Percentiles rank a stretch among this genome's conserved stretches.
phyloP scores from a whole-genome alignment of 37 sponge, comb jelly and placozoan species.

The Cliona cf. orientalis region DNA sequence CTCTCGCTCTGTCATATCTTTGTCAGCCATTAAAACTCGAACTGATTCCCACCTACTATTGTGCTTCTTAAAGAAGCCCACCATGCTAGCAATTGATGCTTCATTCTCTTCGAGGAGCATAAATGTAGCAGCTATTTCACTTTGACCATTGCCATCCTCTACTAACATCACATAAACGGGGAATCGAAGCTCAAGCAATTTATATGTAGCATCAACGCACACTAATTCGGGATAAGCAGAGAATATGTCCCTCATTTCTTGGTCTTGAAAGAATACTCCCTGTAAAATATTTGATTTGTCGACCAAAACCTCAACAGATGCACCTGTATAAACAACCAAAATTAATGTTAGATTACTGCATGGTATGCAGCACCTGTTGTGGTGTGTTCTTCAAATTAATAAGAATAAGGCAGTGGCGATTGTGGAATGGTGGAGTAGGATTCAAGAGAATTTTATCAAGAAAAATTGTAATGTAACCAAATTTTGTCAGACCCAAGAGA shows the following conservation, averaged over 20 bases:
- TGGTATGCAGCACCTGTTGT: too few species aligned
- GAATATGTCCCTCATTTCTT: constrained; percentile 21
- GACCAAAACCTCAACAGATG: constrained; percentile 2
- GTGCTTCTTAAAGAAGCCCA: constrained; percentile 38
- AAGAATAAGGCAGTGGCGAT: too few species aligned
- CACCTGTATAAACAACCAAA: not conserved
- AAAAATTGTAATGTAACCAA: too few species aligned
- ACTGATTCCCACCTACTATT: constrained; percentile 20
- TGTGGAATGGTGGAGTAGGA: too few species aligned
- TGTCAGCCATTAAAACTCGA: constrained; percentile 21
- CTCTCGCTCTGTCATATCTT: constrained; percentile 48
- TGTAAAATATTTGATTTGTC: not conserved
- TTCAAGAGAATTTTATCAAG: too few species aligned
- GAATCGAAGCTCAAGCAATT: constrained; percentile 31
- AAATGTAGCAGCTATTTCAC: constrained; percentile 36
- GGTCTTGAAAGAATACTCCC: constrained; percentile 11
- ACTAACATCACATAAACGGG: constrained; percentile 38
- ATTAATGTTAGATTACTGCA: not conserved
- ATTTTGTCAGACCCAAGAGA: too few species aligned
- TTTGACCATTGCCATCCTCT: constrained; percentile 59
- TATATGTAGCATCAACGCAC: constrained; percentile 49
- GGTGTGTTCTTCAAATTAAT: too few species aligned
- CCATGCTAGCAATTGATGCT: constrained; percentile 26
- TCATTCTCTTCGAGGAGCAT: not conserved
- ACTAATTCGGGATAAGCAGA: constrained; percentile 47